Base-by-base conservation (phyloP, 2,888 invertebrate genomes). In the Nephrotoma appendiculata region DNA sequence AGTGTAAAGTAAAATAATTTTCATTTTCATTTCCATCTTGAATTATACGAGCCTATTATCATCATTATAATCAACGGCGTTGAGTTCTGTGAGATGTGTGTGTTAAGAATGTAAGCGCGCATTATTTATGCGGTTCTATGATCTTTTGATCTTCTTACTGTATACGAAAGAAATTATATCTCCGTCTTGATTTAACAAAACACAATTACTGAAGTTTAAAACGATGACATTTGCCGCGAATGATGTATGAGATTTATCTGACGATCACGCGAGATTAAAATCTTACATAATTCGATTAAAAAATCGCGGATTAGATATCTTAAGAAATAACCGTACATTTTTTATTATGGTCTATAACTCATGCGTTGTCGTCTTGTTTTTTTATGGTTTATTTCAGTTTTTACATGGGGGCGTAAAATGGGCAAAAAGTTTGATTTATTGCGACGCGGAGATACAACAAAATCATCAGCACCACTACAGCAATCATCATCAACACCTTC, bases 381-480 rank as follows among this genome's bases (percentile, higher is more conserved):
- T 83, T 83, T 92, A 93, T 52, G 31, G 31, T 86, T 12, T 15
- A 86, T 86, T 86, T 87, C 92, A 94, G 94, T 94, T 90, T 94
- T 95, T 88, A 95, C 95, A 88, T 96, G 96, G 96, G 95, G 96
- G 89, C 94, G 95, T 88, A 93, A 95, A 88, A 95, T 96, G 95
- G 95, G 96, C 88, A 95, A 95, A 89, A 96, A 95, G 91, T 92
- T 96, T 89, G 96, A 96, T 89, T 93, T 95, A 90, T 92, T 96
- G 87, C 94, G 95, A 88, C 94, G 95, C 89, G 92, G 93, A 86
- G 95, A 95, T 86, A 15, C 15, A 52, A n/a, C 86, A n/a, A 52
- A 52, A 86, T 52, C 86, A 88, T 90, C 88, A 90, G 89, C 88
- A 71, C 84, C 84, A 12, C 41, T 84, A n/a, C 84, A 84, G 15